These are phyloP conservation scores for Magallana ariakensis DNA, from an alignment of 1,140 invertebrate species.

Conservation along the genomic window DNA sequence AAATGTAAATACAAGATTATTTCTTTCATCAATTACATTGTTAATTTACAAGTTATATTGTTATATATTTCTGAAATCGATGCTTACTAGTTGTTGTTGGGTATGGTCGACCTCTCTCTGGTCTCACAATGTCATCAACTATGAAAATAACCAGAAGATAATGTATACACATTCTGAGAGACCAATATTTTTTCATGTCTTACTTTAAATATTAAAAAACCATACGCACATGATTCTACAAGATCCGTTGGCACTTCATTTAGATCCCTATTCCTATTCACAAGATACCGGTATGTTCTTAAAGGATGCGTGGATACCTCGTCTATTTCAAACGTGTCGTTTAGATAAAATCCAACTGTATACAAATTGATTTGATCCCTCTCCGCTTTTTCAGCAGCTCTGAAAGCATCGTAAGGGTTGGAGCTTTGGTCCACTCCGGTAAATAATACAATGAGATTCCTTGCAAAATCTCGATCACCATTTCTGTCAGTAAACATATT, in stretches of 20 bases:
- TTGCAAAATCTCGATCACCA: too few species aligned
- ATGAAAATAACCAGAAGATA: neutral
- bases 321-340: conserved; percentile 66
- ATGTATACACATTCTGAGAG: too few species aligned
- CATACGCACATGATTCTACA: neutral
- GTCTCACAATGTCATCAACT: neutral
- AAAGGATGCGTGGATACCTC: conserved; percentile 65
- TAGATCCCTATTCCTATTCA: conserved; percentile 3
- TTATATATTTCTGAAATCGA: too few species aligned
- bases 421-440: too few species aligned
- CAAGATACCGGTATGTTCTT: conserved; percentile 55
- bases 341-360: conserved; percentile 67
- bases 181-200: too few species aligned
- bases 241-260: neutral
- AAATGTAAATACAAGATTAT: too few species aligned
- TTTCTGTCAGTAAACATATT: too few species aligned
- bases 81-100: conserved; percentile 5
- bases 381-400: conserved; percentile 66
- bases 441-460: too few species aligned
- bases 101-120: neutral
- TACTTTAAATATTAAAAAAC: too few species aligned
- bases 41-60: too few species aligned
- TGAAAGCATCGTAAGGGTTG: too few species aligned
- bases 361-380: conserved; percentile 63
- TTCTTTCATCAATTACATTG: too few species aligned